Base-by-base conservation (phyloP, 1,140 invertebrate genomes). In the Oedothorax gibbosus region DNA sequence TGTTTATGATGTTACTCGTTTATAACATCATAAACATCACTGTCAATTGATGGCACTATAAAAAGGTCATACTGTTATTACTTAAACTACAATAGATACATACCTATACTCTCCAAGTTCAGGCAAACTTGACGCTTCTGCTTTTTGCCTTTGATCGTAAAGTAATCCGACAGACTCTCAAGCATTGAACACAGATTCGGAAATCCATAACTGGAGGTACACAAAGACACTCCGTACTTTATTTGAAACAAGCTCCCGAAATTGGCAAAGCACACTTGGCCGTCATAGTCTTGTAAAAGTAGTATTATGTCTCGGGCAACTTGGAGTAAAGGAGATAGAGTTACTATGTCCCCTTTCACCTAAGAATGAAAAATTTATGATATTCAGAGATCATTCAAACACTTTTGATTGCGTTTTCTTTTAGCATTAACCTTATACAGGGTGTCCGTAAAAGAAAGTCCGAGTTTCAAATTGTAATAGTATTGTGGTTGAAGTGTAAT, bases 241-340 rank as follows among this genome's bases (percentile, higher is more conserved):
- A 91, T 89, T 7, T 91, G 87, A 87, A 93, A 94, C 2, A 91
- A 89, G 12, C 86, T 88, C 86, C 93, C 92, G 85, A 94, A 93
- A 56, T 92, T 90, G 1, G 89, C 88, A 4, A 94, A 88, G 14
- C 89, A 88, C 71, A 94, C 88, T 71, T 90, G 90, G 7, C 92
- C 92, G 14, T 90, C 90, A 80, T 91, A 89, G 84, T 90, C 89
- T 85, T 92, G 90, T 83, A 94, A 89, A 11, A 94, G 89, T 18
- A 90, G 89, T 86, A 93, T 91, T 11, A 93, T 88, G 86, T 93
- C 91, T 69, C 92, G 90, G 0, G 92, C 92, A 78, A 94, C 92
- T 57, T 90, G 88, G 87, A 93, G 91, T 21, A 94, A 87, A 5
- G 91, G 90, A 6, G 90, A 92, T 18, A 94, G 88, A 86, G 92